Base-by-base conservation (phyloP, 2,797 vertebrate species). In the Champsocephalus gunnari region DNA sequence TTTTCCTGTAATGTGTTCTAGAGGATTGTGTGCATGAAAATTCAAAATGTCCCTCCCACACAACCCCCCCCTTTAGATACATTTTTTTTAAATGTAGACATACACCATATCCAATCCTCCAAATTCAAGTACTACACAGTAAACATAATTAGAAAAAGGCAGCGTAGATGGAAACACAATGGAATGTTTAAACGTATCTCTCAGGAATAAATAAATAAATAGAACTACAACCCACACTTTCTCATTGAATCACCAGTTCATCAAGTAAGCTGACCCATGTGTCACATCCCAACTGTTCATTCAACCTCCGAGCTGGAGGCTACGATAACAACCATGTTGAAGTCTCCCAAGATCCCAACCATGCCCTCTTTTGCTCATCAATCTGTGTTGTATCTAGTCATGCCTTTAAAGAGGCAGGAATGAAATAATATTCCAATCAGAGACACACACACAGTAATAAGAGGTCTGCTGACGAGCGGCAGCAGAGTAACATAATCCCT, bases 401-500 rank as follows among this genome's bases (percentile, higher is more conserved):
- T 54, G 53, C 2, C 9, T 61, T 21, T 47, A 16, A 71, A 57
- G 60, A 59, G 44, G 74, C 32, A 62, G 56, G 62, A 60, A 43
- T 1, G 6, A 77, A 79, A 67, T 69, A 68, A 68, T 67, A 58
- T 47, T 69, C 0, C 17, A 80, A 80, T 79, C 57, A 57, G 53
- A 57, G 13, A 54, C 75, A 82, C 59, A 57, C 60, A 13, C 21
- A 4, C 61, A 71, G 3, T 76, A 48, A 72, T 60, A 68, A 80
- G 74, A 59, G 62, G 62, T 86, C 76, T 81, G 73, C 83, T 76
- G 82, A 88, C 71, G 67, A 89, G 82, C 81, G 45, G 80, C 66
- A 55, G 80, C 75, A 50, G 62, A 88, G 88, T 72, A 90, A 91
- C 85, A 88, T 90, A 89, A 93, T 91, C 85, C 88, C 75, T 83